Percentiles rank a stretch among this genome's conserved stretches.
These are phyloP conservation scores for Progne subis DNA, from an alignment of 2,113 vertebrate genomes.

Conservation along the genomic window DNA sequence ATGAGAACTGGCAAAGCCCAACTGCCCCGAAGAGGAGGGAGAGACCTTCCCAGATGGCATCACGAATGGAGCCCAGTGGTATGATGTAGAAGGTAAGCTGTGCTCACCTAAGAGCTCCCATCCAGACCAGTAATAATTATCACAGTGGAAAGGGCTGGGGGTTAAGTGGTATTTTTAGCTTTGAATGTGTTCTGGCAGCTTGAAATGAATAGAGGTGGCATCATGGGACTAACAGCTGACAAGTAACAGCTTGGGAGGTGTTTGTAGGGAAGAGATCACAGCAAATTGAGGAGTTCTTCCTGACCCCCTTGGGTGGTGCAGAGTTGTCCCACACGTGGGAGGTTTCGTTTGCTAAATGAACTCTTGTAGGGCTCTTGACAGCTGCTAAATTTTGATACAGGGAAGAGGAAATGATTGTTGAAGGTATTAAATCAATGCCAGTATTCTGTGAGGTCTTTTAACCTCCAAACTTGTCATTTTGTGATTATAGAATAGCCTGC, in stretches of 20 bases:
- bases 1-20: constrained; percentile 90
- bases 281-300: neutral
- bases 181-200: neutral
- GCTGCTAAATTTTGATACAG: neutral
- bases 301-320: neutral
- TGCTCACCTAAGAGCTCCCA: neutral
- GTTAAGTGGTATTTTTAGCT: neutral
- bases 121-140: neutral
- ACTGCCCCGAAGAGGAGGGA: constrained; percentile 73
- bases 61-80: constrained; percentile 94
- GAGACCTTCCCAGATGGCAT: constrained; percentile 92
- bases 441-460: neutral
- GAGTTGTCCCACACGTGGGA: neutral
- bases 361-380: neutral
- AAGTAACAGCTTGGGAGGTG: neutral
- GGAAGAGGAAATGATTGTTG: neutral
- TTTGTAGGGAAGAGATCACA: neutral
- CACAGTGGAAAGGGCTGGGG: neutral
- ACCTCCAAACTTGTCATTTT: neutral
- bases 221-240: neutral
- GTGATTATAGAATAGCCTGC: neutral
- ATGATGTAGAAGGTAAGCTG: constrained; percentile 88
- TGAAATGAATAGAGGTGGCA: neutral
- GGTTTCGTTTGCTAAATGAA: neutral
- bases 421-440: neutral